Base-by-base conservation (phyloP, 2,888 invertebrate species). In the Zootermopsis nevadensis region DNA sequence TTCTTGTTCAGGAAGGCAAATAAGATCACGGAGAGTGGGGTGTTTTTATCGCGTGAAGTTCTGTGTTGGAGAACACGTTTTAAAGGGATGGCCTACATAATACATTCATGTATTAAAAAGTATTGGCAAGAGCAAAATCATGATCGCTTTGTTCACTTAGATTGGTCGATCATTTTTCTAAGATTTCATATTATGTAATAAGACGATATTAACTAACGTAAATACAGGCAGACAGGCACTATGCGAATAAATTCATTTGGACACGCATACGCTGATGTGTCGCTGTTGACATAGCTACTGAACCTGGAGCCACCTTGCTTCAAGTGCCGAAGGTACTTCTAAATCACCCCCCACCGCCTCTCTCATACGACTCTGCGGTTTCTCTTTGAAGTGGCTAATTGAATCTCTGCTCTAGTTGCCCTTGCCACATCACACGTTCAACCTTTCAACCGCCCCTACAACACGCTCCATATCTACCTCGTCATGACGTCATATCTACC, bases 361-460 rank as follows among this genome's bases (percentile, higher is more conserved):
- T 30, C 24, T 31, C 30, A 60, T 33, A 53, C 22, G 74, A 72
- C 35, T 33, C 53, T 22, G 79, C 55, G 48, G 53, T 33, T 30
- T 38, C 81, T 22, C 81, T 81, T 81, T 81, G 81, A 81, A 81
- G 81, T 55, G 53, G 81, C 81, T 81, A 81, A 81, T 81, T 74
- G 81, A 81, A 81, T 81, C 74, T 30, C 74, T 81, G 24, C 55
- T 42, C 81, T 74, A 48, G 80, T 74, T 74, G 38, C 38, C 27
- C 38, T 38, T 15, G 74, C 74, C 74, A 74, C 74, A 74, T 74
- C 74, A 74, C 74, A 74, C 74, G 74, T 74, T 19, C n/a, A 38
- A 74, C 74, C 35, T 74, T 69, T 33, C 69, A 69, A 19, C 69
- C 48, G 19, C 30, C 22, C 66, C 66, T 33, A 10, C 33, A 22